Evolutionary conservation across 2,888 invertebrate species (phyloP).

Genomic region (Drosophila helvetica): DNA sequence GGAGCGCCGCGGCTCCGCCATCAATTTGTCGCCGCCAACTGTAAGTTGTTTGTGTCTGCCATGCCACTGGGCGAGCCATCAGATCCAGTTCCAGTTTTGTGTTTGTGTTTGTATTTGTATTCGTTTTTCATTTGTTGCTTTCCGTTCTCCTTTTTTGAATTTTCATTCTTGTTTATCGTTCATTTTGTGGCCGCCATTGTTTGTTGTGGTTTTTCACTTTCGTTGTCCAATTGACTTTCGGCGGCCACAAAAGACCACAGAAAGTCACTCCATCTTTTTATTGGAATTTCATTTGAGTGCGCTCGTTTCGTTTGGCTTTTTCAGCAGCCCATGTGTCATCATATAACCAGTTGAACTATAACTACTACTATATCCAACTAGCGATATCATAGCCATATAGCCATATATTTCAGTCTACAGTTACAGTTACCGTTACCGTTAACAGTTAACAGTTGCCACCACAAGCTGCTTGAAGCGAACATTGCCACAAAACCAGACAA

Average conservation of each 20-base stretch:
- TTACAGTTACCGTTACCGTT: slow-evolving; percentile 31
- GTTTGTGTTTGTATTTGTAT: slow-evolving; percentile 3
- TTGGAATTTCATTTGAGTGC: slow-evolving; percentile 49
- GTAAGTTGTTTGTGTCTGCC: slow-evolving; percentile 86
- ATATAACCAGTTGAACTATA: slow-evolving; percentile 35
- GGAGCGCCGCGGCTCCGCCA: slow-evolving; percentile 92
- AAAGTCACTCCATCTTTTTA: slow-evolving; percentile 36
- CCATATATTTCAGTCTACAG: slow-evolving; percentile 47
- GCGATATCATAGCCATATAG: slow-evolving; percentile 13
- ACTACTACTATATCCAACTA: slow-evolving; percentile 12
- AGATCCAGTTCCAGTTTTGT: slow-evolving; percentile 21
- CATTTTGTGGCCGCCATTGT: slow-evolving; percentile 51
- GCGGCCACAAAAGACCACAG: slow-evolving; percentile 55
- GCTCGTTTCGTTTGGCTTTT: slow-evolving; percentile 27
- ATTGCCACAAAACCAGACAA: slow-evolving; percentile 54
- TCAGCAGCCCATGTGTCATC: slow-evolving; percentile 41
- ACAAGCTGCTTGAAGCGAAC: slow-evolving; percentile 44
- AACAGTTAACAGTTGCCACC: slow-evolving; percentile 22
- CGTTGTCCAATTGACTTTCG: slow-evolving; percentile 31
- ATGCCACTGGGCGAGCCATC: slow-evolving; percentile 30
- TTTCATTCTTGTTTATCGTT: slow-evolving; percentile 28
- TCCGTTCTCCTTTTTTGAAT: slow-evolving; percentile 20
- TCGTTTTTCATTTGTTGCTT: slow-evolving; percentile 21
- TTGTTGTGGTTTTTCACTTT: slow-evolving; percentile 53
- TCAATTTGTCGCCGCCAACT: slow-evolving; percentile 94